A percentile compares a stretch with the other conserved stretches of the same genome.
Evolutionary conservation across 2,113 vertebrate species (phyloP).

Genomic region (Trichechus manatus): DNA sequence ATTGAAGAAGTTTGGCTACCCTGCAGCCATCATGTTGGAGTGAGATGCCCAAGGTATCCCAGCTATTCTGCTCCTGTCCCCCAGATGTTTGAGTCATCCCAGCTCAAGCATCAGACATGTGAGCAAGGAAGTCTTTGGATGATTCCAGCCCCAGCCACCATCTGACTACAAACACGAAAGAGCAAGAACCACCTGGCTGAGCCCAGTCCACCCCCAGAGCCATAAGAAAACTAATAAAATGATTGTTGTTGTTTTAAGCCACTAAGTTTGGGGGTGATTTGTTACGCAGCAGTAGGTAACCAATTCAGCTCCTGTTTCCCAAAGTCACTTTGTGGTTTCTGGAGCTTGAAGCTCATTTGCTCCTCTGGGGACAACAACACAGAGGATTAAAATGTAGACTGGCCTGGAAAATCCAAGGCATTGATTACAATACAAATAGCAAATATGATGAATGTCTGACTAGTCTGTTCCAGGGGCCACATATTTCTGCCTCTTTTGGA

Average conservation of each 20-base stretch:
- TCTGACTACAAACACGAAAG: not conserved
- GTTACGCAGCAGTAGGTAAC: not conserved
- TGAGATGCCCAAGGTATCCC: not conserved
- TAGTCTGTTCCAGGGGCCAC: not conserved
- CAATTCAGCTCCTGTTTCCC: not conserved
- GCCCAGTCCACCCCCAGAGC: not conserved
- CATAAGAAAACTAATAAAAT: not conserved
- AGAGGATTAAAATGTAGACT: not conserved
- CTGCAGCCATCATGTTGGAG: not conserved
- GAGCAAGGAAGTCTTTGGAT: not conserved
- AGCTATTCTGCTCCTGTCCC: not conserved
- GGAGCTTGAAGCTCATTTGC: not conserved
- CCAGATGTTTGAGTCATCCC: not conserved
- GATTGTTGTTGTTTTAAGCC: slow-evolving; percentile 2
- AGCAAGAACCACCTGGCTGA: not conserved
- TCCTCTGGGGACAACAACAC: not conserved
- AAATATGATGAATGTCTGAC: not conserved
- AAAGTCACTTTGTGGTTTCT: slow-evolving; percentile 29
- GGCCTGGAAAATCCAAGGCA: not conserved
- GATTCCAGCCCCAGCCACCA: not conserved
- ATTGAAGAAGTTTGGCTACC: not conserved
- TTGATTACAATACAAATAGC: not conserved
- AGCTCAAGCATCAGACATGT: not conserved
- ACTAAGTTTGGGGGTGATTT: slow-evolving; percentile 9
- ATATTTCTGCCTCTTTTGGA: slow-evolving; percentile 14